A percentile compares a stretch with the other conserved stretches of the same genome.
Evolutionary conservation across 1,140 invertebrate species (phyloP).

Genomic region (Pogonomyrmex barbatus): DNA sequence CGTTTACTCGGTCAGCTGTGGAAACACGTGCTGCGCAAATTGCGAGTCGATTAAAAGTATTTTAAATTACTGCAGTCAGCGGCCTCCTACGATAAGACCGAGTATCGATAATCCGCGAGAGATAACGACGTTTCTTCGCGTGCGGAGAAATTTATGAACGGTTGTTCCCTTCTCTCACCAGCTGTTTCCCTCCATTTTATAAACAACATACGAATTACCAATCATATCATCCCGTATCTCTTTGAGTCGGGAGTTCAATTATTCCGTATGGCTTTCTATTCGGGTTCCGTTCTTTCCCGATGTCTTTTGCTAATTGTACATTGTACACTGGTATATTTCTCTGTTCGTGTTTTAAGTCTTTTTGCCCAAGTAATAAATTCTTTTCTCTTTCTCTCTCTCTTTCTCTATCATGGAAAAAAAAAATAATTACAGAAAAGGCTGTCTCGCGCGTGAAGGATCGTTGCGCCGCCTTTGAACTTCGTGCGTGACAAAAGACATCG

Average conservation of each 20-base stretch:
- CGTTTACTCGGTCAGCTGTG: slow-evolving; percentile 55
- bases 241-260: not conserved
- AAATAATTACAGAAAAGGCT: slow-evolving; percentile 31
- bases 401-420: not conserved
- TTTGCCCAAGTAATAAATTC: not conserved
- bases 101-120: slow-evolving; percentile 20
- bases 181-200: not conserved
- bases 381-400: not conserved
- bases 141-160: slow-evolving; percentile 55
- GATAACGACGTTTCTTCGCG: slow-evolving; percentile 45
- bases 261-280: slow-evolving; percentile 3
- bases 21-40: slow-evolving; percentile 57
- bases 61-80: slow-evolving; percentile 48
- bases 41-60: slow-evolving; percentile 56
- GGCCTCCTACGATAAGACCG: slow-evolving; percentile 45
- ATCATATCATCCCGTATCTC: not conserved
- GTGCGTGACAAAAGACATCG: slow-evolving; percentile 51
- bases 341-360: not conserved
- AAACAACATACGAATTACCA: slow-evolving; percentile 21
- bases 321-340: not conserved
- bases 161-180: not conserved
- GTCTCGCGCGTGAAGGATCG: not conserved
- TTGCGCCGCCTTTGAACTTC: slow-evolving; percentile 52
- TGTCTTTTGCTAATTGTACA: not conserved
- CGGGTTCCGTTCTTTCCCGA: not conserved